phyloP scores from a whole-genome alignment of 2,113 vertebrate genomes.

The Xiphophorus couchianus region DNA sequence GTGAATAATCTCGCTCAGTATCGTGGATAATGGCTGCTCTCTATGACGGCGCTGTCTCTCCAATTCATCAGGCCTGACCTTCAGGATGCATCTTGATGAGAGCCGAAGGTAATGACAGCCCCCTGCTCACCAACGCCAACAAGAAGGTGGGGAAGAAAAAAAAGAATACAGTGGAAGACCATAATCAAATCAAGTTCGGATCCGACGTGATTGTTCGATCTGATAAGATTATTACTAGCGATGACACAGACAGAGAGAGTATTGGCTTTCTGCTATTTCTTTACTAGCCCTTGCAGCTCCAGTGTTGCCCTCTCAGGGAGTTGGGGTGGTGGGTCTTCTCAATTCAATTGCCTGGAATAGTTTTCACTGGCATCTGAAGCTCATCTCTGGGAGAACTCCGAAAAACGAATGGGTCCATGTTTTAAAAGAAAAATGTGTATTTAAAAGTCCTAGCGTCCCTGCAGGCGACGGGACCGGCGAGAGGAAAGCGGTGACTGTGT shows the following conservation, averaged over 20 bases:
- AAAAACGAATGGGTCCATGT: slow-evolving; percentile 40
- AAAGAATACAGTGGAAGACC: slow-evolving; percentile 41
- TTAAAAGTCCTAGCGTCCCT: slow-evolving; percentile 44
- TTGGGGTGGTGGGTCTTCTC: not conserved
- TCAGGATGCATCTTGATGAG: slow-evolving; percentile 72
- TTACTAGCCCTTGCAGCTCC: slow-evolving; percentile 31
- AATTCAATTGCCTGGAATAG: slow-evolving; percentile 37
- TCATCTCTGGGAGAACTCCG: slow-evolving; percentile 35
- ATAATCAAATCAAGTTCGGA: slow-evolving; percentile 54
- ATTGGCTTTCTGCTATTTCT: slow-evolving; percentile 34
- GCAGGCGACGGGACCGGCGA: slow-evolving; percentile 28
- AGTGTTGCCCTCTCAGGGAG: not conserved
- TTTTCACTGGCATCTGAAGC: slow-evolving; percentile 29
- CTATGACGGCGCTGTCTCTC: slow-evolving; percentile 63
- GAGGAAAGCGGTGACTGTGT: slow-evolving; percentile 28
- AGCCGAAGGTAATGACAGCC: slow-evolving; percentile 64
- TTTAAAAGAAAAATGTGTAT: slow-evolving; percentile 33
- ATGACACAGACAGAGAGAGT: slow-evolving; percentile 22
- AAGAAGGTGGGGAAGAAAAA: not conserved
- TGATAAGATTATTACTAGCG: slow-evolving; percentile 37
- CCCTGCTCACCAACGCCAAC: slow-evolving; percentile 19
- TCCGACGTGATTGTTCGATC: slow-evolving; percentile 50
- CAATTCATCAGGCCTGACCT: slow-evolving; percentile 75
- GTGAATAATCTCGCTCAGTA: slow-evolving; percentile 59
- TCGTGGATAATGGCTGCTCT: slow-evolving; percentile 67